phyloP scores from a whole-genome alignment of 1,140 invertebrate genomes.

The Drosophila mayri region DNA sequence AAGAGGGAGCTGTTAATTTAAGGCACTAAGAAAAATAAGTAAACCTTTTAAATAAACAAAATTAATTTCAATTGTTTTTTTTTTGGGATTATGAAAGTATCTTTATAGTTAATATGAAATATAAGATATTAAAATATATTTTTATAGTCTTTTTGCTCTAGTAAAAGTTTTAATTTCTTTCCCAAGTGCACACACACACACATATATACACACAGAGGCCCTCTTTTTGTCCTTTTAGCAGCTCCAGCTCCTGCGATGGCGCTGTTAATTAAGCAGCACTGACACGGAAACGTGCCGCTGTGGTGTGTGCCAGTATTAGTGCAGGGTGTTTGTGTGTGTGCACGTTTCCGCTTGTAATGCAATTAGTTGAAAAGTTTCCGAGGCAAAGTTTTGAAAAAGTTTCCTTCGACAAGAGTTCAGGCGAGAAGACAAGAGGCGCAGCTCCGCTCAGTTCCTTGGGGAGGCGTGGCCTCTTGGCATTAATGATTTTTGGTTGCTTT shows the following conservation, averaged over 20 bases:
- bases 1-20: conserved; percentile 30
- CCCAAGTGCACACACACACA: conserved; percentile 15
- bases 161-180: accelerated
- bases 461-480: conserved; percentile 5
- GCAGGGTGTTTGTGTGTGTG: conserved; percentile 15
- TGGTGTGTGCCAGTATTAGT: conserved; percentile 15
- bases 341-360: conserved; percentile 82
- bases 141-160: not conserved
- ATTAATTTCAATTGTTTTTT: not conserved
- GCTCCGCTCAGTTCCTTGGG: conserved; percentile 4
- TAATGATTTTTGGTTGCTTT: conserved; percentile 20
- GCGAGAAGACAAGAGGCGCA: conserved; percentile 15
- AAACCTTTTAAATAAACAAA: not conserved
- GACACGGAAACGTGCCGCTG: conserved; percentile 61
- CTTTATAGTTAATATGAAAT: too few relatives aligned
- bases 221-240: conserved; percentile 41
- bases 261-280: conserved; percentile 76
- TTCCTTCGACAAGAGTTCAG: conserved; percentile 68
- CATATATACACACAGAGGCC: not conserved
- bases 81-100: too few relatives aligned
- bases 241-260: conserved; percentile 29
- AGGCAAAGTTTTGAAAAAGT: conserved; percentile 56
- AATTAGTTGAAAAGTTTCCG: conserved; percentile 80
- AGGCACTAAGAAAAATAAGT: conserved; percentile 11
- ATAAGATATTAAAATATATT: not conserved